phyloP scores from a whole-genome alignment of 2,888 invertebrate genomes.

The Falcaria lacertinaria region DNA sequence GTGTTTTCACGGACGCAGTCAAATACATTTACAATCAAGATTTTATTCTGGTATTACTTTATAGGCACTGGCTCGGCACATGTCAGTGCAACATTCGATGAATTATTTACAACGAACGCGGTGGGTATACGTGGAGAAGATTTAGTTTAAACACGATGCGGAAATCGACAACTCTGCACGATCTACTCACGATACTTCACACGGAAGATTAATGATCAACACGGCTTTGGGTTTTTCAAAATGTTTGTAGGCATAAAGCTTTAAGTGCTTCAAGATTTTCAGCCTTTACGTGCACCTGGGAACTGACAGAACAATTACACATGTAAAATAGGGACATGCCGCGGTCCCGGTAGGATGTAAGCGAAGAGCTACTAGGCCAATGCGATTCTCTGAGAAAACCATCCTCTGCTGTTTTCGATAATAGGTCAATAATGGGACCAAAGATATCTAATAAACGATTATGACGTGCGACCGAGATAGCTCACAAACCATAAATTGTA shows the following conservation, averaged over 20 bases:
- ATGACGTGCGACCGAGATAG: too few species aligned
- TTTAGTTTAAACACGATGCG: constrained; percentile 11
- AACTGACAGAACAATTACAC: too few species aligned
- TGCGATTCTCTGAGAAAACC: too few species aligned
- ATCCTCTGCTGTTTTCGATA: too few species aligned
- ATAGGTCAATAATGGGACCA: too few species aligned
- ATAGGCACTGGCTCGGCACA: constrained; percentile 17
- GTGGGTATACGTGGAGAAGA: constrained; percentile 16
- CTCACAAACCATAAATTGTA: too few species aligned
- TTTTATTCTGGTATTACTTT: constrained; percentile 32
- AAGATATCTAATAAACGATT: too few species aligned
- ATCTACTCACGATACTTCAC: constrained; percentile 18
- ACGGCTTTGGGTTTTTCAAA: constrained; percentile 25
- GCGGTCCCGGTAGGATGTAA: too few species aligned
- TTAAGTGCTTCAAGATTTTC: constrained; percentile 24
- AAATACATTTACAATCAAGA: constrained; percentile 35
- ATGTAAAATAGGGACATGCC: too few species aligned
- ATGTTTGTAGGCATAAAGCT: constrained; percentile 25
- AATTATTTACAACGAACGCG: constrained; percentile 36
- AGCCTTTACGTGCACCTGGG: background rate
- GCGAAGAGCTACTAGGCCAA: too few species aligned
- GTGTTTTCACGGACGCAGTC: constrained; percentile 24
- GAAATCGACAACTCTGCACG: constrained; percentile 15
- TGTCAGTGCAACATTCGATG: constrained; percentile 22
- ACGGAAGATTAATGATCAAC: constrained; percentile 33